phyloP scores from a whole-genome alignment of 2,888 invertebrate genomes.

The Synergus itoensis region DNA sequence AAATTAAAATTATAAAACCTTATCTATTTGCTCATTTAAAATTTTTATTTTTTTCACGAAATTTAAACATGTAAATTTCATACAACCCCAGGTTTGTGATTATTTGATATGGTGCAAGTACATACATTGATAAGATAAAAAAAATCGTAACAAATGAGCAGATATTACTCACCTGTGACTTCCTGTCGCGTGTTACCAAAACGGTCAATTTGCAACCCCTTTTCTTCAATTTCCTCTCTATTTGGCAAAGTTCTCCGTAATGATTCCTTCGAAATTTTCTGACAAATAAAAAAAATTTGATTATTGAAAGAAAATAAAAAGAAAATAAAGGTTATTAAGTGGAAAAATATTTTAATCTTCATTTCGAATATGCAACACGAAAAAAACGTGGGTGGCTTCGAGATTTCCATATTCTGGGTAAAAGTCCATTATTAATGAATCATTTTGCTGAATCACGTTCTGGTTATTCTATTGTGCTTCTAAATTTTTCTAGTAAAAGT shows the following conservation, averaged over 20 bases:
- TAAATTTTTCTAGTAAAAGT: not conserved
- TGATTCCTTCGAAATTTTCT: constrained; percentile 23
- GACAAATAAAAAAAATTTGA: not conserved
- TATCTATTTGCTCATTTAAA: too few species aligned
- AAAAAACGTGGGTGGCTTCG: not conserved
- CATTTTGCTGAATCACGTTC: not conserved
- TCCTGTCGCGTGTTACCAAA: constrained; percentile 1
- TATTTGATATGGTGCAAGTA: too few species aligned
- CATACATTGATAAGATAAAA: not conserved
- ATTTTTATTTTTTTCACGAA: too few species aligned
- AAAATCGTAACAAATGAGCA: not conserved
- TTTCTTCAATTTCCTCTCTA: constrained; percentile 13
- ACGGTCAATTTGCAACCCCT: constrained; percentile 8
- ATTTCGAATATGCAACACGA: not conserved
- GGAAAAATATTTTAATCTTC: too few species aligned
- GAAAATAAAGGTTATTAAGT: too few species aligned
- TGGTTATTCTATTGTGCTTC: not conserved
- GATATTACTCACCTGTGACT: constrained; percentile 24
- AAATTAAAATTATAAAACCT: too few species aligned
- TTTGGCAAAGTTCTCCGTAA: not conserved
- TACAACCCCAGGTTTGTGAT: too few species aligned
- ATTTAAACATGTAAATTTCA: too few species aligned
- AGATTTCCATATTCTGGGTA: not conserved
- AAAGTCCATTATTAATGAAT: not conserved
- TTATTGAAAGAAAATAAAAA: not conserved